phyloP scores from a whole-genome alignment of 2,797 vertebrate species.

The Notoglanidium macrostoma region DNA sequence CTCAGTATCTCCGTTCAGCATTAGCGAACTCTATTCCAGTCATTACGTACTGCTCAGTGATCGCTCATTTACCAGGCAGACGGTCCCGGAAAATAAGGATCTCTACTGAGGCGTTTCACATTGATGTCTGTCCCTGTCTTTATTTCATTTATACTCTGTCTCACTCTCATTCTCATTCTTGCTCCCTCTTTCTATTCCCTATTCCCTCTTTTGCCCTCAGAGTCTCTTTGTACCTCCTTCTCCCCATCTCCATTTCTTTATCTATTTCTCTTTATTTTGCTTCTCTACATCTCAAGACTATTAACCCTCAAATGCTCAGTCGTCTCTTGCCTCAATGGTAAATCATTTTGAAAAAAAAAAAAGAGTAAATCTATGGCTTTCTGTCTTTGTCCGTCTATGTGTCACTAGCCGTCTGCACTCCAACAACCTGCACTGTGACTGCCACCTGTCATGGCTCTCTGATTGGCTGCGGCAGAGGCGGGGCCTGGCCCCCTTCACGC shows the following conservation, averaged over 20 bases:
- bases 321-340: background rate
- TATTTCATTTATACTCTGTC: background rate
- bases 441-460: constrained; percentile 96
- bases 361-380: background rate
- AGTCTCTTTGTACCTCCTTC: constrained; percentile 11
- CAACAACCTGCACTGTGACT: constrained; percentile 95
- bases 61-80: constrained; percentile 20
- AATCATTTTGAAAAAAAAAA: background rate
- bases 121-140: constrained; percentile 9
- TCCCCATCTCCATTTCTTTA: constrained; percentile 9
- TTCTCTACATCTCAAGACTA: background rate
- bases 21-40: constrained; percentile 19
- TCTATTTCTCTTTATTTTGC: background rate
- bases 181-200: background rate
- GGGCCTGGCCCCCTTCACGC: constrained; percentile 93
- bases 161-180: background rate
- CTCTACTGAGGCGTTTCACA: constrained; percentile 21
- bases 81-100: constrained; percentile 33
- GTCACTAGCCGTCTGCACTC: constrained; percentile 88
- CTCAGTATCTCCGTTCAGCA: constrained; percentile 5
- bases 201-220: background rate
- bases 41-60: constrained; percentile 32
- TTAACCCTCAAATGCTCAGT: background rate
- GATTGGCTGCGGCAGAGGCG: constrained; percentile 94
- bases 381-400: background rate